Evolutionary conservation across 1,140 invertebrate species (phyloP).

Genomic region (Orchesella cincta): DNA sequence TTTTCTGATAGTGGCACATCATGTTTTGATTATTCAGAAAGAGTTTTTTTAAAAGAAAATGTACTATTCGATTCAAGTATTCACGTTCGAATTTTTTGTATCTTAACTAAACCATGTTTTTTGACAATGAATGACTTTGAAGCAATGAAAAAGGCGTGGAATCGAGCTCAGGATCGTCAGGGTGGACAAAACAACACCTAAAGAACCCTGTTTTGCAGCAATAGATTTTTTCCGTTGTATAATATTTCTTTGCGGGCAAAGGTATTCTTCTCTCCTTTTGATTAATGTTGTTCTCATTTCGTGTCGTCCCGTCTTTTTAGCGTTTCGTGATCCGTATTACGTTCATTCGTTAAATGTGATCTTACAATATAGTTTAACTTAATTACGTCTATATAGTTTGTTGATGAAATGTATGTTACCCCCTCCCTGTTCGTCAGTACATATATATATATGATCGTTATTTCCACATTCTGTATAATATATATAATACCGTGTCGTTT

Average conservation of each 20-base stretch:
- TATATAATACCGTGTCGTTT: neutral
- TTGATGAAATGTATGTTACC: neutral
- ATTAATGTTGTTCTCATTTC: neutral
- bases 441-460: neutral
- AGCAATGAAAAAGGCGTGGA: constrained; percentile 52
- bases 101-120: neutral
- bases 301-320: constrained; percentile 17
- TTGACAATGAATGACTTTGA: constrained; percentile 22
- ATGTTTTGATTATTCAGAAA: too few relatives aligned
- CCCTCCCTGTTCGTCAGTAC: neutral
- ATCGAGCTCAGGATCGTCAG: constrained; percentile 48
- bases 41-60: too few relatives aligned
- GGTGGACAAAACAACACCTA: constrained; percentile 48
- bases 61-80: too few relatives aligned
- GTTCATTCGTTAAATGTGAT: neutral
- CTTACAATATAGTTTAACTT: neutral
- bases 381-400: neutral
- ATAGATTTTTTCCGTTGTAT: constrained; percentile 37
- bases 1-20: too few relatives aligned
- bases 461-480: neutral
- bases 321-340: neutral
- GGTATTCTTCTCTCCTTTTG: constrained; percentile 42
- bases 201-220: constrained; percentile 17
- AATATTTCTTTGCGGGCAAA: constrained; percentile 45
- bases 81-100: too few relatives aligned